Base-by-base conservation (phyloP, 1,140 invertebrate genomes). In the Lineus longissimus region DNA sequence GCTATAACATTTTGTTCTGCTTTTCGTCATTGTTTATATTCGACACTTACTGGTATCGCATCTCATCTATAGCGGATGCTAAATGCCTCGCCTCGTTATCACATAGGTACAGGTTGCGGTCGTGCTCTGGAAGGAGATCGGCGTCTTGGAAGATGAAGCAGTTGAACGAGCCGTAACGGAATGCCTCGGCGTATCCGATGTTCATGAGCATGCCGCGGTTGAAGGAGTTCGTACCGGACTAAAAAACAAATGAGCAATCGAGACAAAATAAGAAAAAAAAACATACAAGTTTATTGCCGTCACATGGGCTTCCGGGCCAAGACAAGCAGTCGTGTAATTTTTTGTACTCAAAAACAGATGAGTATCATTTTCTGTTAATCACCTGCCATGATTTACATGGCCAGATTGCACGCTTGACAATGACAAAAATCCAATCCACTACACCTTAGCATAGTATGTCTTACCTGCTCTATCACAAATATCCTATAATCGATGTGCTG, bases 251-350 rank as follows among this genome's bases (percentile, higher is more conserved):
- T 27, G 25, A 59, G n/a, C 85, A 80, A 89, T 13, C 91, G 89
- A 81, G 95, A 93, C 45, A 87, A 85, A 80, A 89, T 95, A 4
- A 41, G 59, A 60, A 40, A 45, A 17, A 60, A 25, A 13, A 9
- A 17, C 23, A 17, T 55, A 55, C 15, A 55, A 15, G 22, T 11
- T 22, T 15, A 55, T 13, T 11, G 54, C 22, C 9, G 11, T 43
- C 11, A 43, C 40, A n/a, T n/a, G n/a, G n/a, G n/a, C n/a, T n/a
- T n/a, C n/a, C n/a, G n/a, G n/a, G n/a, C n/a, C n/a, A n/a, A n/a
- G n/a, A n/a, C n/a, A n/a, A n/a, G n/a, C n/a, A n/a, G n/a, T n/a
- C n/a, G n/a, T n/a, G n/a, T n/a, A n/a, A n/a, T n/a, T n/a, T n/a
- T n/a, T n/a, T n/a, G n/a, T n/a, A n/a, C n/a, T n/a, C n/a, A n/a